phyloP scores from a whole-genome alignment of 2,113 vertebrate genomes.

The Sciurus niger region DNA sequence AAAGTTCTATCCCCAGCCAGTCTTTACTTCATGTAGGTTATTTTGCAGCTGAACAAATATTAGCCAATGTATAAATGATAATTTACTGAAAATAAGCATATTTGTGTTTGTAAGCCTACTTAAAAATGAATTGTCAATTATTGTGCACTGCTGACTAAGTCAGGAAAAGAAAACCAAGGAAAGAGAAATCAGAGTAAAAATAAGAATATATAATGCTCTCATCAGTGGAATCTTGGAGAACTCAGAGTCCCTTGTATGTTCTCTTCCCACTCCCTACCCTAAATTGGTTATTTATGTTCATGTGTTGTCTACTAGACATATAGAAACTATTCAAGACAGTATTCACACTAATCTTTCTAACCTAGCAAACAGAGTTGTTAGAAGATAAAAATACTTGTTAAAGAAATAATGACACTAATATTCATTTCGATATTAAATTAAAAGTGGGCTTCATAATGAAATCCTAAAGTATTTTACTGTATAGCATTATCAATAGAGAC shows the following conservation, averaged over 20 bases:
- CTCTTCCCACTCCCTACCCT: neutral
- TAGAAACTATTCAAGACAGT: neutral
- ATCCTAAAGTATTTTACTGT: neutral
- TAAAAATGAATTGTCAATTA: neutral
- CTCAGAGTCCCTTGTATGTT: neutral
- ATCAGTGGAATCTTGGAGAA: neutral
- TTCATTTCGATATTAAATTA: neutral
- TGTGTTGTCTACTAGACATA: neutral
- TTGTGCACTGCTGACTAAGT: neutral
- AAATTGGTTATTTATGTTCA: neutral
- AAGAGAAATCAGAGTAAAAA: neutral
- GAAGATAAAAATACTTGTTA: neutral
- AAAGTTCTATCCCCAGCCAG: neutral
- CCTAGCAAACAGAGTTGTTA: neutral
- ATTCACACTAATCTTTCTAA: neutral
- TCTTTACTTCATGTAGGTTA: slow-evolving; percentile 35
- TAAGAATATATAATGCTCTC: neutral
- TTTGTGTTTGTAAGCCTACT: slow-evolving; percentile 11
- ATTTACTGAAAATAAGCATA: neutral
- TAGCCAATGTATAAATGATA: slow-evolving; percentile 39
- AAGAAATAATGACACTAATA: neutral
- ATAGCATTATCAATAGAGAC: neutral
- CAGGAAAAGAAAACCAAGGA: neutral
- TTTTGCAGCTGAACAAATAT: slow-evolving; percentile 28
- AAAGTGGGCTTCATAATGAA: neutral